These are phyloP conservation scores for Sebastes nivosus DNA, from an alignment of 2,797 vertebrate species.

Conservation along the genomic window DNA sequence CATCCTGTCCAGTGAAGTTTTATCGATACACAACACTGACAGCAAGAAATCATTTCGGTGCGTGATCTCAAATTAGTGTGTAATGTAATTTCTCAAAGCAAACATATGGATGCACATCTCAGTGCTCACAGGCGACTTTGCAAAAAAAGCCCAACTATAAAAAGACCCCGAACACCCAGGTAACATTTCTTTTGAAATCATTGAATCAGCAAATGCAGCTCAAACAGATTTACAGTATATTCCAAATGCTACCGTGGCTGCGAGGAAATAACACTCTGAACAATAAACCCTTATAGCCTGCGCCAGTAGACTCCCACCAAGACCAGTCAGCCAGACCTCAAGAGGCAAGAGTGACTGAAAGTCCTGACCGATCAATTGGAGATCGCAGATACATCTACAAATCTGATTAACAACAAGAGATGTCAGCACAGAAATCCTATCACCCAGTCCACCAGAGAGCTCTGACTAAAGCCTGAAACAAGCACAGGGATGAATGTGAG, in stretches of 20 bases:
- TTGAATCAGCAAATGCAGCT: neutral
- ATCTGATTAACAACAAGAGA: neutral
- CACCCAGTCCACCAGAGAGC: neutral
- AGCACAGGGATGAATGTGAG: neutral
- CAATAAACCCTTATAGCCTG: neutral
- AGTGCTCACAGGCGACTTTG: neutral
- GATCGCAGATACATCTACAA: neutral
- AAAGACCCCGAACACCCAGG: neutral
- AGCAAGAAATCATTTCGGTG: slow-evolving; percentile 11
- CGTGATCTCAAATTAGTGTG: neutral
- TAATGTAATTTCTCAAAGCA: slow-evolving; percentile 13
- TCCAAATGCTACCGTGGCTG: neutral
- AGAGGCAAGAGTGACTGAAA: neutral
- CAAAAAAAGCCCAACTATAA: neutral
- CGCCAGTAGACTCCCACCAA: neutral
- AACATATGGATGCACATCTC: neutral
- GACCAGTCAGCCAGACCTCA: neutral
- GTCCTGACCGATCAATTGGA: neutral
- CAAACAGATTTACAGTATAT: neutral
- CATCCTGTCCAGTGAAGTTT: slow-evolving; percentile 30
- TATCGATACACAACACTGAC: slow-evolving; percentile 30
- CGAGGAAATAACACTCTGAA: neutral
- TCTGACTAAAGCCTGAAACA: neutral
- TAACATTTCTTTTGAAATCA: neutral
- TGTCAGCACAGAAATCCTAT: neutral